Evolutionary conservation across 1,140 invertebrate genomes (phyloP), one percentile per base, ranked within the genome.

Genomic region (Caenorhabditis remanei): DNA sequence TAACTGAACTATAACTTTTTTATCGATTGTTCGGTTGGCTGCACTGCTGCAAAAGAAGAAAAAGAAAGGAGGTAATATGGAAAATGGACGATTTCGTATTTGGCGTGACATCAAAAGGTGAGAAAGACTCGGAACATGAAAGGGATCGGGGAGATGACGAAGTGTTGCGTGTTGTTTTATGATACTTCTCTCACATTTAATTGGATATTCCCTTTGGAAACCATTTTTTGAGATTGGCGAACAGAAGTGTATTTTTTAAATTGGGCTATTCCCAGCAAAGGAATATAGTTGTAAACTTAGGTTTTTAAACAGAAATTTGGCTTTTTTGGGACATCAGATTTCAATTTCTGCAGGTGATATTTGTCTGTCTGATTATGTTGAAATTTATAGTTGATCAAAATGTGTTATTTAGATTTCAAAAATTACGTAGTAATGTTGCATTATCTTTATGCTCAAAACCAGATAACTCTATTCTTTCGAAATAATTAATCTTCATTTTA

Each of bases 1-100:
- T 63, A 63, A 63, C 61, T 63, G 61, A 63, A 63, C 61, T 9
- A 63, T 63, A 63, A 63, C 61, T 63, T 63, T 63, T 63, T 63
- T 63, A 58, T 21, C 19, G 21, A 21, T 58, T 24, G 19, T 40
- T 19, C 9, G 19, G n/a, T 13, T 32, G 19, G 5, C 61, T 63
- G 19, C 21, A 21, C 24, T 32, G 19, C 24, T 40, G 9, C 61
- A 21, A 32, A 21, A 7, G 9, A 3, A 13, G 19, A 21, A 13
- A 11, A 7, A 24, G 4, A n/a, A n/a, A 21, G n/a, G n/a, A 63
- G 65, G 65, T 43, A 71, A 71, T 71, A 71, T 71, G 6, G 21
- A 43, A 19, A 71, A 63, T 63, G 11, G 21, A 9, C 11, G 7
- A n/a, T 71, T 19, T 67, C 40, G 13, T 46, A 19, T 71, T 41